These are phyloP conservation scores for Hemitrygon akajei DNA, from an alignment of 2,797 vertebrate species.

Conservation along the genomic window DNA sequence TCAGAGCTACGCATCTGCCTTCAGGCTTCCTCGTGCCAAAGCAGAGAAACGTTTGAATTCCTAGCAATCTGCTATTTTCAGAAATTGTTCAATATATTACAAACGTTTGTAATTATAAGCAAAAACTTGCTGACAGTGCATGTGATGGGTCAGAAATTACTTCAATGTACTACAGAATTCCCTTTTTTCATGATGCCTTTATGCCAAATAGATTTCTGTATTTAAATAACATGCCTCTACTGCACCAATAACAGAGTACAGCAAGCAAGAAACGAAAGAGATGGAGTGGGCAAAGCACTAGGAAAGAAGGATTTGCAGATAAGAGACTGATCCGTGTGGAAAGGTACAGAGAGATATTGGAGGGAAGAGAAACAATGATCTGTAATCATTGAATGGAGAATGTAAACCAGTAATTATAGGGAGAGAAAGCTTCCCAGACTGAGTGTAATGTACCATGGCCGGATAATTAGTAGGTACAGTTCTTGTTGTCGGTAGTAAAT, in stretches of 20 bases:
- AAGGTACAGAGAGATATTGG: not conserved
- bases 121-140: not conserved
- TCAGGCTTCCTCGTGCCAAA: not conserved
- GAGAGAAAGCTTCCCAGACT: not conserved
- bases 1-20: not conserved
- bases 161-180: not conserved
- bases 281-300: not conserved
- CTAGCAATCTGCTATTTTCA: not conserved
- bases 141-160: not conserved
- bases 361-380: not conserved
- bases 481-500: not conserved
- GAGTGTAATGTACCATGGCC: not conserved
- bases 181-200: not conserved
- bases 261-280: not conserved
- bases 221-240: not conserved
- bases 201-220: not conserved
- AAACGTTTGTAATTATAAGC: constrained; percentile 6
- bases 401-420: not conserved
- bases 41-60: not conserved
- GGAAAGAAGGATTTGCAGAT: not conserved
- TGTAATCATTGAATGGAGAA: not conserved
- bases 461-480: not conserved
- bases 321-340: not conserved
- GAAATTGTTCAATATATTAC: not conserved
- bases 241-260: not conserved